These are phyloP conservation scores for Clavelina lepadiformis DNA, from an alignment of 23 tunicate genomes.

Conservation along the genomic window DNA sequence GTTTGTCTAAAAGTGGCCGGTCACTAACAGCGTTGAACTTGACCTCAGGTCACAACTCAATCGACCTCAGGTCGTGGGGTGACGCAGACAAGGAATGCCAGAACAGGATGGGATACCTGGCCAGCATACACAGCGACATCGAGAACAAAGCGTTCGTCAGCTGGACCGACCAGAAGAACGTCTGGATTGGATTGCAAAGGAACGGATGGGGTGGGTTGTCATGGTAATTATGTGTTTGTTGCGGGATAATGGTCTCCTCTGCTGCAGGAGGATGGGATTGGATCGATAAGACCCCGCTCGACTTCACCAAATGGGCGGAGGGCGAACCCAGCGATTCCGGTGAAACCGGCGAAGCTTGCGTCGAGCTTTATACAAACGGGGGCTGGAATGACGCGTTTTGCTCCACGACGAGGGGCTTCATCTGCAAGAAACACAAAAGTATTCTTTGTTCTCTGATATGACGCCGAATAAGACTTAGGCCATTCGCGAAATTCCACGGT, in stretches of 20 bases:
- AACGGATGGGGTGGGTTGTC: conserved; percentile 76
- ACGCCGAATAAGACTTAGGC: background rate
- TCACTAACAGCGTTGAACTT: background rate
- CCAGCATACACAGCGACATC: conserved; percentile 51
- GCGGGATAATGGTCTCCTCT: no score
- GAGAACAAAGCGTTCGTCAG: conserved; percentile 74
- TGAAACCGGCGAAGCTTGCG: conserved; percentile 68
- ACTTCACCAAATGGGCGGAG: conserved; percentile 61
- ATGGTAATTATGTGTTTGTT: background rate
- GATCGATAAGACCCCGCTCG: conserved; percentile 45
- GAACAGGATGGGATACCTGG: conserved; percentile 44
- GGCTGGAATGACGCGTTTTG: conserved; percentile 62
- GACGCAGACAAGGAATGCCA: conserved; percentile 68
- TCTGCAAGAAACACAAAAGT: conserved; percentile 85
- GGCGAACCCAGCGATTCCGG: conserved; percentile 75
- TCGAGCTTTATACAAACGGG: conserved; percentile 50
- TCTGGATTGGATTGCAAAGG: conserved; percentile 67
- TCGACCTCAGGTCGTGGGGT: conserved; percentile 49
- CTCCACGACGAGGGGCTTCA: conserved; percentile 31
- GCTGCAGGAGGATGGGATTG: conserved; percentile 84
- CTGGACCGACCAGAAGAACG: conserved; percentile 47
- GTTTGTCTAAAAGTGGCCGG: no score
- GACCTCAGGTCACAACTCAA: conserved; percentile 19
- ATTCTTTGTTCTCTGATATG: background rate
- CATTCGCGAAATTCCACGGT: no score